These are phyloP conservation scores for Spicauda simplicius DNA, from an alignment of 2,888 invertebrate species.

Conservation along the genomic window DNA sequence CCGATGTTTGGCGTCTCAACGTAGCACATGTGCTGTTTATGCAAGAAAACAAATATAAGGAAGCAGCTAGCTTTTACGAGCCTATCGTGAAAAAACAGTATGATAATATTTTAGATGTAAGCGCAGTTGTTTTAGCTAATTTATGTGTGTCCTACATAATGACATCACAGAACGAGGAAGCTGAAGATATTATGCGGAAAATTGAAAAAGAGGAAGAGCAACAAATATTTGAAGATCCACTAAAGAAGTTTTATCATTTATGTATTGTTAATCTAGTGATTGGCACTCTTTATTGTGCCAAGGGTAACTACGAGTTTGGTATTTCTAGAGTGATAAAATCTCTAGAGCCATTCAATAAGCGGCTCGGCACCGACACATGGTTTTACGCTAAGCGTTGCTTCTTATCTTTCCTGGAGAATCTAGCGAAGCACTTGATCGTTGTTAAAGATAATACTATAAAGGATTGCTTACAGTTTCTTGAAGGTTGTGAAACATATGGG, in stretches of 20 bases:
- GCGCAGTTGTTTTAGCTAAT: constrained; percentile 99
- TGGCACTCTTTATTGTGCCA: constrained; percentile 98
- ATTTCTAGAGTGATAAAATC: constrained; percentile 99
- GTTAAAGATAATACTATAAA: constrained; percentile 94
- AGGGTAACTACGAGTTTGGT: constrained; percentile 99
- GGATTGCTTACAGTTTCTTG: constrained; percentile 95
- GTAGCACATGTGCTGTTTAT: constrained; percentile 99
- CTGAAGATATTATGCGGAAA: constrained; percentile 99
- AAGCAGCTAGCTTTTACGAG: constrained; percentile 98
- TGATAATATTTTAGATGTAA: constrained; percentile 96
- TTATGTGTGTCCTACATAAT: constrained; percentile 99
- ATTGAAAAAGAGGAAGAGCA: constrained; percentile 99
- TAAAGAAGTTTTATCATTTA: constrained; percentile 96
- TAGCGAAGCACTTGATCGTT: constrained; percentile 95
- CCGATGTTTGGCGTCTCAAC: constrained; percentile 98
- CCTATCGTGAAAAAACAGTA: constrained; percentile 98
- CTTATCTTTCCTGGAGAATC: constrained; percentile 95
- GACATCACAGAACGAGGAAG: constrained; percentile 99
- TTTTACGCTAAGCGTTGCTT: constrained; percentile 98
- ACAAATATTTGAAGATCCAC: constrained; percentile 95
- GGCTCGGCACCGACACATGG: constrained; percentile 99
- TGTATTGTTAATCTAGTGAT: constrained; percentile 99
- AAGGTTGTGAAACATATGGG: constrained; percentile 95
- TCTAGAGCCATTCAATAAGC: constrained; percentile 95
- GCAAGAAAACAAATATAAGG: constrained; percentile 99